phyloP scores from a whole-genome alignment of 2,113 vertebrate species.

The Pristiophorus japonicus region DNA sequence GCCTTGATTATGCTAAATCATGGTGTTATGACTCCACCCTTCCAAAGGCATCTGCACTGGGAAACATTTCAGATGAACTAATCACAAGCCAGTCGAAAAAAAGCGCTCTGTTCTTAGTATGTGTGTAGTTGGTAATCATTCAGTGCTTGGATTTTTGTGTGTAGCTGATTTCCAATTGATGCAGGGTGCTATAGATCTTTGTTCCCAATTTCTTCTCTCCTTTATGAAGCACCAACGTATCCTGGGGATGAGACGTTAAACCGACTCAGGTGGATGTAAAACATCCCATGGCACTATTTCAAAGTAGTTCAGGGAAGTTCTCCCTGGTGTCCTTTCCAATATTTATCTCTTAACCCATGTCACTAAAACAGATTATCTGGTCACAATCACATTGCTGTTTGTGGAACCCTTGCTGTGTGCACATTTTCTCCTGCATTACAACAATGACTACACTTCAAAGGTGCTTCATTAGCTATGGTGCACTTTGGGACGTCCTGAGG shows the following conservation, averaged over 20 bases:
- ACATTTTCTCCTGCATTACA: not conserved
- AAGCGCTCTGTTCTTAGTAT: not conserved
- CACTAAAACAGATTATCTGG: not conserved
- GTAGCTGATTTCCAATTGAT: not conserved
- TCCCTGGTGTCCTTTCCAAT: not conserved
- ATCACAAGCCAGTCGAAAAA: not conserved
- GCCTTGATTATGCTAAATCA: slow-evolving; percentile 17
- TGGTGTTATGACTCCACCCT: slow-evolving; percentile 30
- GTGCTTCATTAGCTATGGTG: not conserved
- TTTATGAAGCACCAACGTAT: not conserved
- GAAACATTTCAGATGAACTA: slow-evolving; percentile 9
- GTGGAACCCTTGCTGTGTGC: not conserved
- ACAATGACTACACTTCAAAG: not conserved
- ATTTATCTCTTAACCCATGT: too few species aligned
- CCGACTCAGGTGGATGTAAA: not conserved
- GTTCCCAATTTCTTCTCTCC: not conserved
- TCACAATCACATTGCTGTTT: too few species aligned
- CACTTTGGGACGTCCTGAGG: not conserved
- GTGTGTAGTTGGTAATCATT: not conserved
- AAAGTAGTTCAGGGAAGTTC: not conserved
- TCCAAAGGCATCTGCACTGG: not conserved
- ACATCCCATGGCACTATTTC: not conserved
- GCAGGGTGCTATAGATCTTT: not conserved
- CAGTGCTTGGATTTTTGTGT: not conserved
- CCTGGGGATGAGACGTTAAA: not conserved